Conservation (phyloP, 1,140 invertebrate species). For the Caenorhabditis latens region DNA sequence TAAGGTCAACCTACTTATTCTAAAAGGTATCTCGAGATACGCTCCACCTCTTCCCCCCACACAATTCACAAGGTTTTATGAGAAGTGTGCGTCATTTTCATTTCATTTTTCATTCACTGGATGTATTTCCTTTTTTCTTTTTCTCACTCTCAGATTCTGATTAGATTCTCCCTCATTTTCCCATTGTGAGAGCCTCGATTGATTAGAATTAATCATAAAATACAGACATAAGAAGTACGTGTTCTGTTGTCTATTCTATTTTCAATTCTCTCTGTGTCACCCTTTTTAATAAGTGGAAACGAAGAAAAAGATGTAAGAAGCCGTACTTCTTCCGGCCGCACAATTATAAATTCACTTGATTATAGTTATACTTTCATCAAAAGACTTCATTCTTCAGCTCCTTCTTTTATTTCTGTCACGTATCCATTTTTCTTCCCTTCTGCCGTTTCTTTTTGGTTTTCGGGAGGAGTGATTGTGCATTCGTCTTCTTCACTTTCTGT, state of each 20-base stretch:
- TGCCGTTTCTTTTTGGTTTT: background rate
- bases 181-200: background rate
- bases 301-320: conserved; percentile 21
- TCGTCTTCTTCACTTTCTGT: background rate
- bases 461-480: background rate
- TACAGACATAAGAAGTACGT: background rate
- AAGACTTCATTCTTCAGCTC: background rate
- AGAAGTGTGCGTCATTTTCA: no score
- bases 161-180: background rate
- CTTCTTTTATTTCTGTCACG: background rate
- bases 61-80: no score
- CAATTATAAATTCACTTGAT: conserved; percentile 43
- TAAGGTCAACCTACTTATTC: no score
- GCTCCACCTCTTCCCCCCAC: background rate
- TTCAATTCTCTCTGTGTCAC: background rate
- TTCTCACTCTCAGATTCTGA: no score
- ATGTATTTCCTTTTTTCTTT: background rate
- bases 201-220: background rate
- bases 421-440: background rate
- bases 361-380: conserved; percentile 24
- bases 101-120: no score
- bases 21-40: no score
- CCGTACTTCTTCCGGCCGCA: conserved; percentile 7
- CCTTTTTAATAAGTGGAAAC: background rate
- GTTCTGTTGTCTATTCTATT: background rate